These are phyloP conservation scores for Diabrotica virgifera DNA, from an alignment of 1,140 invertebrate genomes.

Conservation along the genomic window DNA sequence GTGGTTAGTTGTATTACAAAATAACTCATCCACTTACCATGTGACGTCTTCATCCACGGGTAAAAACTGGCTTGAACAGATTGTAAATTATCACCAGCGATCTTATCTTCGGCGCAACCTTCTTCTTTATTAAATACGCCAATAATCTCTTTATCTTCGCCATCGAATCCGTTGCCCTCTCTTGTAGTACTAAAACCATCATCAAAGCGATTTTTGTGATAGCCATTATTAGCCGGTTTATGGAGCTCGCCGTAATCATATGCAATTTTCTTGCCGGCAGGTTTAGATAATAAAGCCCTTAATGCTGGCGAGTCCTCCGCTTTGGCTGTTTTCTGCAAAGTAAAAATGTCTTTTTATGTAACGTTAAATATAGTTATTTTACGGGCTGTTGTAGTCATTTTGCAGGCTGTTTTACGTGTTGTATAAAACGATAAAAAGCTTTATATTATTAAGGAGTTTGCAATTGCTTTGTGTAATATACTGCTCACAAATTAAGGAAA, in stretches of 20 bases:
- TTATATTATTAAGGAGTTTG: too few species aligned
- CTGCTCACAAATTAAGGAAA: too few species aligned
- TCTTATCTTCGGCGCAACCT: not conserved
- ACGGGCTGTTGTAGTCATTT: too few species aligned
- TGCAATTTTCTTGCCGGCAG: constrained; percentile 46
- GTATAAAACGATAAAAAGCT: too few species aligned
- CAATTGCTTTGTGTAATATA: too few species aligned
- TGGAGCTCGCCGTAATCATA: constrained; percentile 31
- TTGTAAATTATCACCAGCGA: constrained; percentile 10
- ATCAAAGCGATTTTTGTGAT: constrained; percentile 2
- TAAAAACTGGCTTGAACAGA: constrained; percentile 32
- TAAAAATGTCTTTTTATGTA: not conserved
- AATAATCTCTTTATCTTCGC: constrained; percentile 14
- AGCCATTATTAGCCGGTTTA: constrained; percentile 10
- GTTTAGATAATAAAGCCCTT: constrained; percentile 52
- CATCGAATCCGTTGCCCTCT: constrained; percentile 11
- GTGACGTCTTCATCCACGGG: constrained; percentile 48
- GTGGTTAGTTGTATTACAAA: not conserved
- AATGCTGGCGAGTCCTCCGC: constrained; percentile 47
- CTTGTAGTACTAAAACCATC: constrained; percentile 6
- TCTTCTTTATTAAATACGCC: constrained; percentile 9
- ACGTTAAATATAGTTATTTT: too few species aligned
- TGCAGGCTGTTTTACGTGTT: too few species aligned
- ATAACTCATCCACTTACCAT: constrained; percentile 30
- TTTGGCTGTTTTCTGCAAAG: constrained; percentile 1